Evolutionary conservation across 2,888 invertebrate genomes (phyloP).

Genomic region (Bedellia somnulentella): DNA sequence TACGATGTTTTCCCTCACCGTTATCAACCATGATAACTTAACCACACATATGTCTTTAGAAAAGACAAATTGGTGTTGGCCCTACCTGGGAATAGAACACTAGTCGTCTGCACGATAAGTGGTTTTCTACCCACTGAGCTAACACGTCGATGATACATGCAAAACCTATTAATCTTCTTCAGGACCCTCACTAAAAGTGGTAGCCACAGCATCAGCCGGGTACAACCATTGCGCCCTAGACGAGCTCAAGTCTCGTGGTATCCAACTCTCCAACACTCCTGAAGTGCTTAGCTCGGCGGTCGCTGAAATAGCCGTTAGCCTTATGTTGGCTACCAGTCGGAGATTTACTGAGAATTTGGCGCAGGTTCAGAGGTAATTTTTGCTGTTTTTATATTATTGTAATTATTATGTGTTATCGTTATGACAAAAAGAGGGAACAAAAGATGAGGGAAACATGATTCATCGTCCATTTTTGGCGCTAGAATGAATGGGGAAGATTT

Average conservation of each 20-base stretch:
- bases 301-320: constrained; percentile 78
- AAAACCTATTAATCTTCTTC: too few relatives aligned
- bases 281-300: constrained; percentile 75
- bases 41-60: too few relatives aligned
- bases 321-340: constrained; percentile 75
- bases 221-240: constrained; percentile 81
- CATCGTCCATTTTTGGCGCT: too few relatives aligned
- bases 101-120: too few relatives aligned
- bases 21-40: too few relatives aligned
- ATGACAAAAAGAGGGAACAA: background rate
- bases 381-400: background rate
- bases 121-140: too few relatives aligned
- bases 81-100: too few relatives aligned
- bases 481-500: too few relatives aligned
- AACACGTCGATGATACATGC: too few relatives aligned
- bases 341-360: constrained; percentile 76
- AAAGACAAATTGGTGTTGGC: too few relatives aligned
- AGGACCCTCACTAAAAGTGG: constrained; percentile 74
- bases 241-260: constrained; percentile 72
- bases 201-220: constrained; percentile 86
- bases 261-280: constrained; percentile 83
- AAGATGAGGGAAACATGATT: too few relatives aligned
- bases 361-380: constrained; percentile 63
- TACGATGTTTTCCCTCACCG: too few relatives aligned
- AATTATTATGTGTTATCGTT: background rate